Percentiles rank a stretch among this genome's conserved stretches.
These are phyloP conservation scores for Biston stratarius DNA, from an alignment of 2,888 invertebrate genomes.

Conservation along the genomic window DNA sequence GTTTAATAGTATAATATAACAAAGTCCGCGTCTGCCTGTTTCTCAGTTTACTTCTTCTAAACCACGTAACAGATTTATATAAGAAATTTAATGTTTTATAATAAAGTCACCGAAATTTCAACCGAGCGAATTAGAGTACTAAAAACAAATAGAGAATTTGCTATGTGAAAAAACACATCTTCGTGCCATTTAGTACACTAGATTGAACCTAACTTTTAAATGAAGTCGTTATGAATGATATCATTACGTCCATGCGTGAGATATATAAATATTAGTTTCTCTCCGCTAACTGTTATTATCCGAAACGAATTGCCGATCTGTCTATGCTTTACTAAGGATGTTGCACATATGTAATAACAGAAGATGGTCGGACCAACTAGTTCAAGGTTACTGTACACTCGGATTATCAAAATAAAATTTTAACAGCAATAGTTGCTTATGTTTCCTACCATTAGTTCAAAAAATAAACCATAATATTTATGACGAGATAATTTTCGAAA, in stretches of 20 bases:
- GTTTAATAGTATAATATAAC: no score
- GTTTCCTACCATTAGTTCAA: constrained; percentile 22
- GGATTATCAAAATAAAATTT: constrained; percentile 1
- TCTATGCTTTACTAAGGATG: constrained; percentile 11
- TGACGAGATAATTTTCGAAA: constrained; percentile 23
- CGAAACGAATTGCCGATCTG: constrained; percentile 1
- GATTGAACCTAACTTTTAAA: no score
- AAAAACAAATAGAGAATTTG: no score
- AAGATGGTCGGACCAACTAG: constrained; percentile 15
- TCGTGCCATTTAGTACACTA: no score
- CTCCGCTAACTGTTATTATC: neutral
- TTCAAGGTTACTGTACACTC: constrained; percentile 15
- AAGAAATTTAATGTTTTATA: no score
- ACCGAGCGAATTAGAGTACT: no score
- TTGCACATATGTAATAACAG: constrained; percentile 27
- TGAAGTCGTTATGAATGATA: no score
- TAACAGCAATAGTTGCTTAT: constrained; percentile 1
- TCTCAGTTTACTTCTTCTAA: no score
- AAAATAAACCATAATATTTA: constrained; percentile 9
- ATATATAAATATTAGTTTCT: neutral
- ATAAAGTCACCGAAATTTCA: no score
- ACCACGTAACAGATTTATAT: no score
- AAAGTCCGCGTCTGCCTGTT: no score
- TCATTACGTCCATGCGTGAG: neutral
- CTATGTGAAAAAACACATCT: no score